Conservation (phyloP, 2,113 vertebrate species). For the Erinaceus europaeus region DNA sequence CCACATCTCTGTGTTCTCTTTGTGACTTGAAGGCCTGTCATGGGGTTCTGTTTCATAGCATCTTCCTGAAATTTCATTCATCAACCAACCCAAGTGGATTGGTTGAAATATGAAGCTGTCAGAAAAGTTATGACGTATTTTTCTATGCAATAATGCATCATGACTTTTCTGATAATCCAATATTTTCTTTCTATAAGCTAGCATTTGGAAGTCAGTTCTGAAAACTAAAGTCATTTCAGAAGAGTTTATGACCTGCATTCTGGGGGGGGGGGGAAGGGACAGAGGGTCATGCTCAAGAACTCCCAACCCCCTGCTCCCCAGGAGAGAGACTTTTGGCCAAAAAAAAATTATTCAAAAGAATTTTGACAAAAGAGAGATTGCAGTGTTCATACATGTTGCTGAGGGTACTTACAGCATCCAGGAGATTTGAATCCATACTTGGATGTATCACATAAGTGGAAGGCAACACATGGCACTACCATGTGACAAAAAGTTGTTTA, state of each 20-base stretch:
- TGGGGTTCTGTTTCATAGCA: background rate
- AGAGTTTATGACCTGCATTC: background rate
- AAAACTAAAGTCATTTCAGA: background rate
- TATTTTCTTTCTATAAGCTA: background rate
- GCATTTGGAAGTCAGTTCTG: background rate
- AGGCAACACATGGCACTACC: background rate
- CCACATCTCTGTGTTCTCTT: background rate
- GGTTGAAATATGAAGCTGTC: too few species aligned
- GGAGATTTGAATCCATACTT: background rate
- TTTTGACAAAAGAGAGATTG: background rate
- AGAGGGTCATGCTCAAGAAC: background rate
- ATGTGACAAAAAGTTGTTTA: background rate
- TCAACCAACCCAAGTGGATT: too few species aligned
- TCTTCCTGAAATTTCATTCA: background rate
- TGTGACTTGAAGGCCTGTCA: background rate
- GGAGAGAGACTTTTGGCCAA: background rate
- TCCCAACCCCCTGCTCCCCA: background rate
- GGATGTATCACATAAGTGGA: background rate
- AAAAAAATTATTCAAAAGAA: background rate
- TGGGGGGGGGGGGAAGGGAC: too few species aligned
- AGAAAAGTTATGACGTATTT: too few species aligned
- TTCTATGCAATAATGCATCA: too few species aligned
- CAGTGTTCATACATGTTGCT: background rate
- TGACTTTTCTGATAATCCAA: too few species aligned
- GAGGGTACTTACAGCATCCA: background rate